These are phyloP conservation scores for Siniperca knerii DNA, from an alignment of 2,113 vertebrate genomes.

Conservation along the genomic window DNA sequence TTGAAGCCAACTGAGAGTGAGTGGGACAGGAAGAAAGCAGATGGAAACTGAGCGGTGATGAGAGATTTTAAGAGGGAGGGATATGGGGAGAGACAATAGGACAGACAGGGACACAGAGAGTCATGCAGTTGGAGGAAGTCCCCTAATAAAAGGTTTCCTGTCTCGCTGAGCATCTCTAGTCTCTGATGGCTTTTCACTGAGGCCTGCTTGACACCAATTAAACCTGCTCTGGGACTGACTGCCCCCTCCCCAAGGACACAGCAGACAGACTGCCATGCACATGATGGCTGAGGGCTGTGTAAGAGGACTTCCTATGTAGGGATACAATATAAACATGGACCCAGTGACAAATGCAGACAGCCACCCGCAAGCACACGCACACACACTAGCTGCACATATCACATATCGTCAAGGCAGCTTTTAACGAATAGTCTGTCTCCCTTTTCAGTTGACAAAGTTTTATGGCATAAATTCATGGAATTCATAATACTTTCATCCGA, in stretches of 20 bases:
- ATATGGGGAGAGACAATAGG: conserved; percentile 72
- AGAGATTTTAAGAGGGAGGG: conserved; percentile 73
- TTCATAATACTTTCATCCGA: neutral
- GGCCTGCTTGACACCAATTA: conserved; percentile 88
- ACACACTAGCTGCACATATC: neutral
- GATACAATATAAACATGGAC: conserved; percentile 40
- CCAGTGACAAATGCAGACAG: conserved; percentile 39
- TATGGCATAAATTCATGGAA: neutral
- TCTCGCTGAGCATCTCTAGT: conserved; percentile 81
- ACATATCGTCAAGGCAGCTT: neutral
- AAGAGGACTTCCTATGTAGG: conserved; percentile 57
- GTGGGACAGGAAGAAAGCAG: conserved; percentile 69
- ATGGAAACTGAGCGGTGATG: conserved; percentile 68
- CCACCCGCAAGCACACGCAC: neutral
- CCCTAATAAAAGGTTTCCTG: conserved; percentile 89
- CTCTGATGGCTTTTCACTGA: conserved; percentile 81
- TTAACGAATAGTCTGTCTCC: neutral
- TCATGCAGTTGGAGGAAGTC: conserved; percentile 77
- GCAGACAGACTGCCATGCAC: conserved; percentile 59
- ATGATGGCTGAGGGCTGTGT: conserved; percentile 50
- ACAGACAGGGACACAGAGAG: conserved; percentile 66
- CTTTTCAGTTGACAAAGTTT: neutral
- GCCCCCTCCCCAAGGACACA: conserved; percentile 57
- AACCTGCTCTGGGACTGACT: conserved; percentile 70
- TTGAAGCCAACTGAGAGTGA: conserved; percentile 60